Evolutionary conservation across 2,113 vertebrate genomes (phyloP), one percentile per base, ranked within the genome.

Genomic region (Caloenas nicobarica): DNA sequence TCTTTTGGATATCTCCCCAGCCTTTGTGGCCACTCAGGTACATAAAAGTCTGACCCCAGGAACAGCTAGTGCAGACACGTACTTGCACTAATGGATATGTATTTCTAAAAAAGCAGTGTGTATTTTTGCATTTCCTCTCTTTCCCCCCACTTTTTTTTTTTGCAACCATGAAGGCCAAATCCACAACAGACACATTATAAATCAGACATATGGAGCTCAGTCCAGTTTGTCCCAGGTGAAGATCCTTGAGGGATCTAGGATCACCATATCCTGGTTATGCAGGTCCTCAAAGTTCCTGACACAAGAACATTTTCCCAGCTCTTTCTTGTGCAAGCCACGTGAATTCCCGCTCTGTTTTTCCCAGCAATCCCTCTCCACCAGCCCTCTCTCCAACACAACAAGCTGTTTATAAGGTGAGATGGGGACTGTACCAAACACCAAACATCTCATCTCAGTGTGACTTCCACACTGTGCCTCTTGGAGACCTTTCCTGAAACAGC

Each of bases 11-110:
- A 18, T 64, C 81, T 48, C 91, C 78, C 73, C 94, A 81, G 70
- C 46, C 81, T 94, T 93, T 77, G 78, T 94, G 94, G 71, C 65
- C 94, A 65, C 81, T 53, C 79, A 92, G 61, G 44, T 78, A 79
- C 62, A 81, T 86, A 83, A 89, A 95, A 76, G 14, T 95, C 94
- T 97, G 83, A 80, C 69, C 46, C 38, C 44, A 78, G 50, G 11
- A 56, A 50, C 11, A 65, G 69, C 34, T n/a, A 68, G 57, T 60
- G 4, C 50, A 33, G 36, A 60, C 7, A 9, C 0, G 2, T 7
- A 5, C 13, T 48, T 31, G 6, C 13, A 26, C 17, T 33, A 33
- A 18, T 0, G 0, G 3, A 25, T 11, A 11, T 0, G 0, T 56
- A n/a, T 82, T 83, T 87, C 65, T 58, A 54, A 69, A 54, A 69